Evolutionary conservation across 1,140 invertebrate genomes (phyloP).

Genomic region (Ceratina australensis): DNA sequence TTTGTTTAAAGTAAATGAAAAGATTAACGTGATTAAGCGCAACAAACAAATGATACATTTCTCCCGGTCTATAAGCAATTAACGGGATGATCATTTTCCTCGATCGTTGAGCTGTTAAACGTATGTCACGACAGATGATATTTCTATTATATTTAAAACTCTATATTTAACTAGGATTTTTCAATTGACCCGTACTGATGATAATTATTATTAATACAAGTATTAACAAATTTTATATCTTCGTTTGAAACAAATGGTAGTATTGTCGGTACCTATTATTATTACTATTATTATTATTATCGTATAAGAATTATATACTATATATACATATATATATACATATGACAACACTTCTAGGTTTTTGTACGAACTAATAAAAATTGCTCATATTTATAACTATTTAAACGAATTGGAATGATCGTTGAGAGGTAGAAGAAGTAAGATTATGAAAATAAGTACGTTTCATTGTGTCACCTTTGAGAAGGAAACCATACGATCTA

Average conservation of each 20-base stretch:
- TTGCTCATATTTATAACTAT: constrained; percentile 50
- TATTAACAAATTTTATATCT: constrained; percentile 73
- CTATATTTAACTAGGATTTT: constrained; percentile 74
- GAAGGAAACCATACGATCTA: constrained; percentile 3
- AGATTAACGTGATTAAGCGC: constrained; percentile 57
- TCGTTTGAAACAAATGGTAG: constrained; percentile 57
- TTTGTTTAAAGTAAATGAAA: constrained; percentile 62
- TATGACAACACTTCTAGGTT: constrained; percentile 48
- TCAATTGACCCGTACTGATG: constrained; percentile 69
- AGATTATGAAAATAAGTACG: constrained; percentile 25
- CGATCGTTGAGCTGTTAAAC: constrained; percentile 61
- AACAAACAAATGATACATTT: constrained; percentile 57
- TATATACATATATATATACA: constrained; percentile 33
- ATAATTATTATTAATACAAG: constrained; percentile 65
- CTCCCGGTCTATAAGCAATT: constrained; percentile 36
- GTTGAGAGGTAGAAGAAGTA: not conserved
- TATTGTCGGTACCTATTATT: constrained; percentile 56
- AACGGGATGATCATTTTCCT: constrained; percentile 51
- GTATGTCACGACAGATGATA: constrained; percentile 67
- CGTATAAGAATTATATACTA: constrained; percentile 42
- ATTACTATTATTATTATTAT: too few species aligned
- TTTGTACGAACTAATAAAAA: constrained; percentile 62
- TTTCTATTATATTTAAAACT: constrained; percentile 72
- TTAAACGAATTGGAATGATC: constrained; percentile 13
- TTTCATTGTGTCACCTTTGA: constrained; percentile 9